Percentiles rank a stretch among this genome's conserved stretches.
These are phyloP conservation scores for Aptenodytes forsteri DNA, from an alignment of 2,113 vertebrate genomes.

Conservation along the genomic window DNA sequence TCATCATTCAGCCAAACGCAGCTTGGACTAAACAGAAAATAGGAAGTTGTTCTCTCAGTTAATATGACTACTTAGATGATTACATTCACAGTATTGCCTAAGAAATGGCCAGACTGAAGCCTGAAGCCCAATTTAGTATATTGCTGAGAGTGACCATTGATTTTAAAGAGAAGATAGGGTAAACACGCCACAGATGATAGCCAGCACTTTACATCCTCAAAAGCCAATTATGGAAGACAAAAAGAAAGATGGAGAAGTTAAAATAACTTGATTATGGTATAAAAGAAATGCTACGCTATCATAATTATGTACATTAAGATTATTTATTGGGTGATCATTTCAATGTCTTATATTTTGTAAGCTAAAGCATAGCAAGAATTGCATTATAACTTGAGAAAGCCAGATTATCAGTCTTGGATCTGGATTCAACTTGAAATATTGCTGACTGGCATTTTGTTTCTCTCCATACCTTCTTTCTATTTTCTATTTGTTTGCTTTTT, in stretches of 20 bases:
- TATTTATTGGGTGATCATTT: not conserved
- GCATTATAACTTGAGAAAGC: constrained; percentile 9
- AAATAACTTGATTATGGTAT: not conserved
- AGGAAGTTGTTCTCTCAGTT: not conserved
- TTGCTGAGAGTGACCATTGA: not conserved
- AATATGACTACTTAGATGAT: not conserved
- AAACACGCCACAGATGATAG: not conserved
- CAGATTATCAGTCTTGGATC: not conserved
- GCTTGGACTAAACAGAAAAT: not conserved
- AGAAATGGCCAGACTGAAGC: not conserved
- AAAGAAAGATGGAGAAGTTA: not conserved
- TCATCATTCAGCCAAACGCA: not conserved
- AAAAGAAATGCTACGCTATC: not conserved
- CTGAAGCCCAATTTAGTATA: not conserved
- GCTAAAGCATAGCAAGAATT: not conserved
- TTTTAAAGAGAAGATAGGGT: not conserved
- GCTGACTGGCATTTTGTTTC: not conserved
- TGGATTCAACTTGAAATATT: not conserved
- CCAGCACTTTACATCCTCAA: not conserved
- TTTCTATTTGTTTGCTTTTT: not conserved
- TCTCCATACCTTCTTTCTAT: not conserved
- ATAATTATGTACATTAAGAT: not conserved
- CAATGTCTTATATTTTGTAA: not conserved
- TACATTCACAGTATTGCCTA: not conserved
- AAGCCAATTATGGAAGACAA: not conserved